phyloP scores from a whole-genome alignment of 2,113 vertebrate species.

The Sarotherodon lohbergeri region DNA sequence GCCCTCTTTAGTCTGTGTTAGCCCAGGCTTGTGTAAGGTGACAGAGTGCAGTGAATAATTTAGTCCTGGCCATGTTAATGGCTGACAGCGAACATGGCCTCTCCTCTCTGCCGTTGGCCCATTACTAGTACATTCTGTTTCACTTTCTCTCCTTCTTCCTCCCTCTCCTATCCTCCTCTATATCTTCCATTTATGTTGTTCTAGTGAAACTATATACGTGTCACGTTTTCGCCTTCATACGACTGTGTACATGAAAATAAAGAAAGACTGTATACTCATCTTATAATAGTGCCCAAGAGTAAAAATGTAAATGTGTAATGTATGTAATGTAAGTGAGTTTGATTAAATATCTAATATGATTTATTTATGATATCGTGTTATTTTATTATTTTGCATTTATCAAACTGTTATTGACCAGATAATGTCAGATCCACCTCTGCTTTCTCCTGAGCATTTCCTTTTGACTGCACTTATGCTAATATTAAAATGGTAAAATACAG shows the following conservation, averaged over 20 bases:
- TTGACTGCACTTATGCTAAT: neutral
- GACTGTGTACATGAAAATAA: neutral
- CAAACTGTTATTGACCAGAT: neutral
- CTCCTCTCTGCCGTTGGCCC: conserved; percentile 38
- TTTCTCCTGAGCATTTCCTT: neutral
- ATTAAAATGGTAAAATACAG: neutral
- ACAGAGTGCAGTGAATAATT: conserved; percentile 70
- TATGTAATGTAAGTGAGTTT: neutral
- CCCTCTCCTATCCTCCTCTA: neutral
- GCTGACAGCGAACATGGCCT: conserved; percentile 64
- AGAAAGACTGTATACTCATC: neutral
- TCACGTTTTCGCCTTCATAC: neutral
- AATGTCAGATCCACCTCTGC: neutral
- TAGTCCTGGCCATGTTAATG: conserved; percentile 63
- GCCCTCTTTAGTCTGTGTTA: conserved; percentile 43
- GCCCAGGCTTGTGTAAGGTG: conserved; percentile 64
- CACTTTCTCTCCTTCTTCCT: conserved; percentile 43
- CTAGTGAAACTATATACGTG: neutral
- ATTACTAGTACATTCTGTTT: conserved; percentile 53
- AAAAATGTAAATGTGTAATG: neutral
- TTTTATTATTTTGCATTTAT: neutral
- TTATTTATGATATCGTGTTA: neutral
- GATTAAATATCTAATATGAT: neutral
- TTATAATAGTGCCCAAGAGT: neutral
- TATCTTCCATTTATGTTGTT: neutral